phyloP scores from a whole-genome alignment of 2,797 vertebrate genomes.

The Pseudochaenichthys georgianus region DNA sequence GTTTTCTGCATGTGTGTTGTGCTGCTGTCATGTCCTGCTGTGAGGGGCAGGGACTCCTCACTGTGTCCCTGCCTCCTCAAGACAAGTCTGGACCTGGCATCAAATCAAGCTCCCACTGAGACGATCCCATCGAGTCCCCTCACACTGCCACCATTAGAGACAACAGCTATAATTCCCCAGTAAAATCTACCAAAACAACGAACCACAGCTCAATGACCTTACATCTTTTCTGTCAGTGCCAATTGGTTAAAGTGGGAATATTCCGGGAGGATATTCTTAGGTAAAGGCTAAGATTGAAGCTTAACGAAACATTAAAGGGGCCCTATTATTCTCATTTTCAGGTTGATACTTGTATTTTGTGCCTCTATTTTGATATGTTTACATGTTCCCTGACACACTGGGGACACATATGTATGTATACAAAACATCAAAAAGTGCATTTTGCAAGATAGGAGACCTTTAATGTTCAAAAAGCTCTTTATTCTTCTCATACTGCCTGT shows the following conservation, averaged over 20 bases:
- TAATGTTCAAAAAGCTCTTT: too few species aligned
- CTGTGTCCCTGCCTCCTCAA: conserved; percentile 22
- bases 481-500: too few species aligned
- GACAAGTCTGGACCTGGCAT: conserved; percentile 71
- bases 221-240: not conserved
- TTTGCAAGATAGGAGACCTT: too few species aligned
- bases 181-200: not conserved
- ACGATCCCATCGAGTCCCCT: conserved; percentile 14
- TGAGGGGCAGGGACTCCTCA: conserved; percentile 38
- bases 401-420: too few species aligned
- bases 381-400: too few species aligned
- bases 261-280: not conserved
- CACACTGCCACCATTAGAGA: conserved; percentile 21
- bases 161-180: conserved; percentile 16
- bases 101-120: conserved; percentile 58
- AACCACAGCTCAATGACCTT: not conserved
- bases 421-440: too few species aligned
- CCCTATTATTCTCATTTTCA: too few species aligned
- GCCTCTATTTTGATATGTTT: too few species aligned
- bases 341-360: too few species aligned
- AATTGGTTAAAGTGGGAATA: not conserved
- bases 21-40: conserved; percentile 73
- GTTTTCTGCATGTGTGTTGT: conserved; percentile 3
- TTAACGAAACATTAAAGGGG: not conserved
- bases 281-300: not conserved